Conservation (phyloP, 2,888 invertebrate genomes). For the Microctonus hyperodae region DNA sequence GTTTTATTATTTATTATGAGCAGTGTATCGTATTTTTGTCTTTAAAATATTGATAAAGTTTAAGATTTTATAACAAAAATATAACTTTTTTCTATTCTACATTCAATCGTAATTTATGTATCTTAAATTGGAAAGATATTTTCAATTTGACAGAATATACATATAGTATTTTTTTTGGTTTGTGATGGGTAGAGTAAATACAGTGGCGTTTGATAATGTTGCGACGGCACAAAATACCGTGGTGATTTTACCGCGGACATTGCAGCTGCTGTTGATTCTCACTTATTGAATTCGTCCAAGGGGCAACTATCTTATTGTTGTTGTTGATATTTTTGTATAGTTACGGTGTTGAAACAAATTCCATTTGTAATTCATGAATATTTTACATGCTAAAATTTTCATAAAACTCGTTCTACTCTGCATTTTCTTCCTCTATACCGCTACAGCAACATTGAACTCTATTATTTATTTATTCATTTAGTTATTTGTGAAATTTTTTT, state of each 20-base stretch:
- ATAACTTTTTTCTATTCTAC: background rate
- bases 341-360: conserved; percentile 14
- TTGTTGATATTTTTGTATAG: background rate
- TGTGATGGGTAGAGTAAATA: background rate
- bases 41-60: too few species aligned
- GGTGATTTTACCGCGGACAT: too few species aligned
- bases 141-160: too few species aligned
- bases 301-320: background rate
- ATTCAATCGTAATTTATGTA: background rate
- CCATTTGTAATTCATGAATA: conserved; percentile 19
- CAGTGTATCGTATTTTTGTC: too few species aligned
- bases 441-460: background rate
- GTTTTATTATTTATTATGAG: too few species aligned
- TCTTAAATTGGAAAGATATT: background rate
- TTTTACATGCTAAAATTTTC: conserved; percentile 13
- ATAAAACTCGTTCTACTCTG: conserved; percentile 15
- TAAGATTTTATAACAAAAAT: too few species aligned
- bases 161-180: too few species aligned
- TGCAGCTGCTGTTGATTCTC: too few species aligned
- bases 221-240: background rate
- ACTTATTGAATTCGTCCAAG: background rate
- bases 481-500: too few species aligned
- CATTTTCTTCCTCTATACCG: background rate
- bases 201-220: background rate
- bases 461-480: conserved; percentile 12